A percentile compares a stretch with the other conserved stretches of the same genome.
Conservation (phyloP, 92 coral and sea anemone species). For the Parazoanthus atlanticus region DNA sequence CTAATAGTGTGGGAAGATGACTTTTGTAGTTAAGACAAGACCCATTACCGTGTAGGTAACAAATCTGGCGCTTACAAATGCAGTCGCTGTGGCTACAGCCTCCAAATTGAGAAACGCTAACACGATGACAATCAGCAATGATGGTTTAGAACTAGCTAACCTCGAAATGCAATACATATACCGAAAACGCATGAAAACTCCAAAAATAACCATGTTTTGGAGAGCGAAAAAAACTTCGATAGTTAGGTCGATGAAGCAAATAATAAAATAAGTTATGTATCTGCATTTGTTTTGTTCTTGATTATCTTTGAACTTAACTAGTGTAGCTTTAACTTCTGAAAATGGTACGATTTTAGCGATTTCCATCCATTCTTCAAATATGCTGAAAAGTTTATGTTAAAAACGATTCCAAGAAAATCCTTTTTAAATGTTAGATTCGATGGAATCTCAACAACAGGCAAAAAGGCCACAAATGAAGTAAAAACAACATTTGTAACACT, state of each 20-base stretch:
- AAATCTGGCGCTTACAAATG: not conserved
- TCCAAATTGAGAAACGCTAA: no score
- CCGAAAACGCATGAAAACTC: no score
- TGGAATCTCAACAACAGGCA: not conserved
- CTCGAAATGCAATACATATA: no score
- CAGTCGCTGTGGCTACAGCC: not conserved
- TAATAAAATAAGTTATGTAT: not conserved
- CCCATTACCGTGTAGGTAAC: not conserved
- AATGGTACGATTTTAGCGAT: not conserved
- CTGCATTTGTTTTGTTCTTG: not conserved
- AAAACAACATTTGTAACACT: no score
- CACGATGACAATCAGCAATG: no score
- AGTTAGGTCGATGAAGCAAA: not conserved
- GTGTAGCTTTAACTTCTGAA: no score
- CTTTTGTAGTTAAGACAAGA: not conserved
- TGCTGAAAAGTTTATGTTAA: not conserved
- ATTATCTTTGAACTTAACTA: no score
- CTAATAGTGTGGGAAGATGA: not conserved
- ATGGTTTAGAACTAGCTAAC: no score
- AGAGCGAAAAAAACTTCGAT: not conserved
- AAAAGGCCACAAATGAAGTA: not conserved
- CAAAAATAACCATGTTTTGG: fast-evolving
- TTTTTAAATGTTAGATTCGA: not conserved
- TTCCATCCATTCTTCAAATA: not conserved
- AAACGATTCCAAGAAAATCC: not conserved